phyloP scores from a whole-genome alignment of 2,113 vertebrate genomes.

The Dipodomys ordii region DNA sequence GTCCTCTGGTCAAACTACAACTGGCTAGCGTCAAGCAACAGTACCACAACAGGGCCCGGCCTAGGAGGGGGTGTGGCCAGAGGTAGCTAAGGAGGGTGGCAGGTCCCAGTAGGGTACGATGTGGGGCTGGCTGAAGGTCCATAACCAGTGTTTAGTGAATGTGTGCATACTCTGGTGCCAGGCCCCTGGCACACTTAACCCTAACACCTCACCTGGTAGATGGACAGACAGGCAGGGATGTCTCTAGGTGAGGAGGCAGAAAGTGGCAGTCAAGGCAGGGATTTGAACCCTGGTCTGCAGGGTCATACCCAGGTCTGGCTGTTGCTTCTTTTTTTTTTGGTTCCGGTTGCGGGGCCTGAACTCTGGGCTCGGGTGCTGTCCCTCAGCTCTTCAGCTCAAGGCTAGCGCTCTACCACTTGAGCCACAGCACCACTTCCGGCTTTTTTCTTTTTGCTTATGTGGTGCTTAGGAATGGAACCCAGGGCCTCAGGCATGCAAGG shows the following conservation, averaged over 20 bases:
- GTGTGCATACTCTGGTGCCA: background rate
- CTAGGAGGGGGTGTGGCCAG: background rate
- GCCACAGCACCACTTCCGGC: no score
- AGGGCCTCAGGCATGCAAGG: no score
- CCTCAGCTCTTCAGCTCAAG: no score
- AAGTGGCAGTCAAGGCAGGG: background rate
- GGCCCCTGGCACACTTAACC: accelerated
- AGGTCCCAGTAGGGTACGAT: background rate
- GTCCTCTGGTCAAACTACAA: background rate
- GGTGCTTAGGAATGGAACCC: no score
- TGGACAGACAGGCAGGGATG: background rate
- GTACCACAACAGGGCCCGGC: background rate
- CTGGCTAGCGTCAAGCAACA: accelerated
- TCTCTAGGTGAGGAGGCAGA: background rate
- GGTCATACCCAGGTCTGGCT: background rate
- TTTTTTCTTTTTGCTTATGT: no score
- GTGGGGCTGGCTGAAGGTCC: background rate
- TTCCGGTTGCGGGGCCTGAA: no score
- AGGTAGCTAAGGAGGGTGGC: background rate
- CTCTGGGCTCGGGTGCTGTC: no score
- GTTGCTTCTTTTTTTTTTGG: no score
- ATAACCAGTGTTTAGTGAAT: accelerated
- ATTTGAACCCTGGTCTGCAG: background rate
- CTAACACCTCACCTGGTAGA: background rate
- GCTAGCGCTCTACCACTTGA: no score